Conservation (phyloP, 2,113 vertebrate genomes). For the Psilopogon haemacephalus region DNA sequence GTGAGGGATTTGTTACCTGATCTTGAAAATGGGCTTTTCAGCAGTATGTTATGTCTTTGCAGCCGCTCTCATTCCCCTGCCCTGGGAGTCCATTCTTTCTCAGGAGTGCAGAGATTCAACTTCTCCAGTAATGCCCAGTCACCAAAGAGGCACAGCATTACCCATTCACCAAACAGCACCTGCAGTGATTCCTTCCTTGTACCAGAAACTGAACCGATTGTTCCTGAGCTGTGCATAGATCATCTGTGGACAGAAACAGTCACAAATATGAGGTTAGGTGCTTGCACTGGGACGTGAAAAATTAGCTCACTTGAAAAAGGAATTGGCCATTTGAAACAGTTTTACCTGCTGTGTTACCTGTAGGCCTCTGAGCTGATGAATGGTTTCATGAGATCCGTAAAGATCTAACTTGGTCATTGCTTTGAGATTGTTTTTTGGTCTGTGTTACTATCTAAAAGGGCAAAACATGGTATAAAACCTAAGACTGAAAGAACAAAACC, state of each 20-base stretch:
- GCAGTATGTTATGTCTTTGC: not conserved
- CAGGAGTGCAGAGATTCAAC: slow-evolving; percentile 90
- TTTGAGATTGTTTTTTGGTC: not conserved
- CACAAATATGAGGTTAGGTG: slow-evolving; percentile 77
- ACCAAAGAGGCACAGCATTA: slow-evolving; percentile 80
- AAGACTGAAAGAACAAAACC: not conserved
- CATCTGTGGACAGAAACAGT: slow-evolving; percentile 91
- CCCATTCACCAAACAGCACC: slow-evolving; percentile 83
- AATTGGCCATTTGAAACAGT: not conserved
- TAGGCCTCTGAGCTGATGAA: not conserved
- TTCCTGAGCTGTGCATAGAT: slow-evolving; percentile 94
- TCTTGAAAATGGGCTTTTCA: not conserved
- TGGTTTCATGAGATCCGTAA: not conserved
- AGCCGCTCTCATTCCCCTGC: slow-evolving; percentile 97
- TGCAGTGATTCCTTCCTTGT: slow-evolving; percentile 80
- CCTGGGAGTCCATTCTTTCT: slow-evolving; percentile 90
- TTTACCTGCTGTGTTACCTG: not conserved
- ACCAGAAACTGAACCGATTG: slow-evolving; percentile 89
- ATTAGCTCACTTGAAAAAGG: not conserved
- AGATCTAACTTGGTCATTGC: not conserved
- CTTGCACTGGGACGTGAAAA: not conserved
- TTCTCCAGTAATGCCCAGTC: slow-evolving; percentile 82
- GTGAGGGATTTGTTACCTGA: not conserved
- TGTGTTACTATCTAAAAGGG: not conserved
- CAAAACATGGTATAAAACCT: not conserved